A percentile compares a stretch with the other conserved stretches of the same genome.
phyloP scores from a whole-genome alignment of 2,113 vertebrate genomes.

The Halcyon malimbica region DNA sequence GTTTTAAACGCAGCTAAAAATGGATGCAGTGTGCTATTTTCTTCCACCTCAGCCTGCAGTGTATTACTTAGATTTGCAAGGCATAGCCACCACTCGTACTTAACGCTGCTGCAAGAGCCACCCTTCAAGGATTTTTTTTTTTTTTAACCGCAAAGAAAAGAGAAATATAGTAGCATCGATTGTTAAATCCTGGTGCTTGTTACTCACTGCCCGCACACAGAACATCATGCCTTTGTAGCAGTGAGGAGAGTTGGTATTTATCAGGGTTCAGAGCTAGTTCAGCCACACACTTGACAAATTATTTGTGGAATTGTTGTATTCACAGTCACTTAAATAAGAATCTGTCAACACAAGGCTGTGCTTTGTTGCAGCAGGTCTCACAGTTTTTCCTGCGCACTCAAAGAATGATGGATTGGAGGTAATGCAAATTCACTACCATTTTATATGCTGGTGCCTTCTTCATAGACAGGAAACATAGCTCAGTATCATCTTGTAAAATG shows the following conservation, averaged over 20 bases:
- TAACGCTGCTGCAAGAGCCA: constrained; percentile 43
- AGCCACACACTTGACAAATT: constrained; percentile 98
- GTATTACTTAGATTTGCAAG: constrained; percentile 13
- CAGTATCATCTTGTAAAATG: constrained; percentile 94
- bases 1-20: constrained; percentile 17
- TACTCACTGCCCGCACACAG: constrained; percentile 71
- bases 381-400: constrained; percentile 81
- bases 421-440: constrained; percentile 99
- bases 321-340: constrained; percentile 99
- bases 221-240: constrained; percentile 76
- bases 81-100: constrained; percentile 5
- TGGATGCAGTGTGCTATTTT: constrained; percentile 17
- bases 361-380: constrained; percentile 84
- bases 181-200: constrained; percentile 76
- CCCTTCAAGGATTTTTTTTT: constrained; percentile 55
- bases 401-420: constrained; percentile 95
- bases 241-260: constrained; percentile 84
- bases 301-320: constrained; percentile 99
- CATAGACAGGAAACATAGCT: constrained; percentile 91
- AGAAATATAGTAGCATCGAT: constrained; percentile 80
- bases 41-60: not conserved
- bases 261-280: constrained; percentile 96
- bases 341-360: constrained; percentile 92
- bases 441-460: constrained; percentile 92
- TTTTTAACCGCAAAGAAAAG: constrained; percentile 72